Evolutionary conservation across 2,888 invertebrate species (phyloP).

Genomic region (Andrena camellia): DNA sequence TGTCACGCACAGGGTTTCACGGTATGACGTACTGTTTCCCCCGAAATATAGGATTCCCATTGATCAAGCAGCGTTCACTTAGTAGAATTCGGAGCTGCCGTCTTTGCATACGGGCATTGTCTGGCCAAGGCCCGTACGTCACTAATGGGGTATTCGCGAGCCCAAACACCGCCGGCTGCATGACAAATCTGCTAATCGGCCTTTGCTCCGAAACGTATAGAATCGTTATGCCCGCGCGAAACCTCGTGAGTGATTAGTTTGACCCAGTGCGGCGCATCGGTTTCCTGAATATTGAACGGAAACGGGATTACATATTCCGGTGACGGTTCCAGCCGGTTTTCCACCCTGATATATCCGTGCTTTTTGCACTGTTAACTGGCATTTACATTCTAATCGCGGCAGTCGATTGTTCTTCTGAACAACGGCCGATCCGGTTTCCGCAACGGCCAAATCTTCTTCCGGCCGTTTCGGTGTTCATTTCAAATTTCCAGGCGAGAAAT

Average conservation of each 20-base stretch:
- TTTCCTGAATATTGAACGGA: slow-evolving; percentile 71
- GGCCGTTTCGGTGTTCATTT: not conserved
- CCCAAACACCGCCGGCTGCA: slow-evolving; percentile 70
- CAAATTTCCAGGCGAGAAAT: not conserved
- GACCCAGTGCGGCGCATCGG: slow-evolving; percentile 54
- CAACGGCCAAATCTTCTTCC: not conserved
- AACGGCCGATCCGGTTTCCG: not conserved
- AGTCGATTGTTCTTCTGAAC: not conserved
- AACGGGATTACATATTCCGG: slow-evolving; percentile 67
- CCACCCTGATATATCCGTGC: not conserved
- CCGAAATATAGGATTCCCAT: slow-evolving; percentile 74
- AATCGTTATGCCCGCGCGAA: slow-evolving; percentile 64
- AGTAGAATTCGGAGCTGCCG: slow-evolving; percentile 65
- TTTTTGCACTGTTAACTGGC: slow-evolving; percentile 6
- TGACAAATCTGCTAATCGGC: slow-evolving; percentile 80
- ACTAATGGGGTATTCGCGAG: slow-evolving; percentile 70
- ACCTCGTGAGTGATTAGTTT: slow-evolving; percentile 70
- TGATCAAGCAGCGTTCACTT: slow-evolving; percentile 72
- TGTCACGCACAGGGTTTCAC: slow-evolving; percentile 71
- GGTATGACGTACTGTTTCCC: slow-evolving; percentile 74
- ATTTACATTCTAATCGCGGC: not conserved
- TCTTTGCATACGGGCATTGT: slow-evolving; percentile 75
- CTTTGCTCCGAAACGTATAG: slow-evolving; percentile 64
- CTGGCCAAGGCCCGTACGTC: slow-evolving; percentile 60
- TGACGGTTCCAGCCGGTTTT: slow-evolving; percentile 37